Evolutionary conservation across 2,113 vertebrate genomes (phyloP), one percentile per base, ranked within the genome.

Genomic region (Halcyon senegalensis): DNA sequence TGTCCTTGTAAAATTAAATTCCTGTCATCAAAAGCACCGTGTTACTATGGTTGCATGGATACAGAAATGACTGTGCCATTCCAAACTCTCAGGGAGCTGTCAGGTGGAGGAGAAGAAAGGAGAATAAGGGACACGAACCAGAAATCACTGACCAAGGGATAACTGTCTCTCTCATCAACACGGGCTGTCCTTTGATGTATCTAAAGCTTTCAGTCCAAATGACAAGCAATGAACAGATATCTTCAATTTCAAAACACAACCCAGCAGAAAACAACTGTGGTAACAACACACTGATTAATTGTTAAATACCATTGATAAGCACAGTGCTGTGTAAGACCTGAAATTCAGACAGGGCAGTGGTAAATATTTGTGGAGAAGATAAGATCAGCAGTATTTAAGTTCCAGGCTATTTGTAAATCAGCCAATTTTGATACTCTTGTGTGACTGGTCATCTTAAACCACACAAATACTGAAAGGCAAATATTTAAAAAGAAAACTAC

Each of bases 11-110:
- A 67, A 75, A 89, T 76, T 27, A 70, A 94, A 66, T 35, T 39
- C 56, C 63, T 68, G 51, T 16, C 67, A 53, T 51, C 51, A 25
- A 75, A 68, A 84, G 89, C 35, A 17, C 27, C 14, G 41, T 21
- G 75, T 96, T 96, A 75, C 84, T 76, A 87, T 72, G 84, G 93
- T 43, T 96, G 93, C 92, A 37, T 2, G 44, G 94, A 51, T 68
- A 83, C 43, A 13, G 59, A 81, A 90, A 73, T 72, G 58, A 90
- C 79, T 56, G n/a, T 19, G 77, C 39, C 41, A n/a, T 74, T 81
- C 72, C 62, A 51, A 58, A 16, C 35, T 58, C 16, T 30, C 51
- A 87, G 11, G 9, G 35, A 59, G 67, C 46, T 76, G 33, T 28
- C 53, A 55, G 55, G 53, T 43, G 33, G 13, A 41, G 27, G 70